These are phyloP conservation scores for Chloropsis cyanopogon DNA, from an alignment of 2,113 vertebrate species.

Conservation along the genomic window DNA sequence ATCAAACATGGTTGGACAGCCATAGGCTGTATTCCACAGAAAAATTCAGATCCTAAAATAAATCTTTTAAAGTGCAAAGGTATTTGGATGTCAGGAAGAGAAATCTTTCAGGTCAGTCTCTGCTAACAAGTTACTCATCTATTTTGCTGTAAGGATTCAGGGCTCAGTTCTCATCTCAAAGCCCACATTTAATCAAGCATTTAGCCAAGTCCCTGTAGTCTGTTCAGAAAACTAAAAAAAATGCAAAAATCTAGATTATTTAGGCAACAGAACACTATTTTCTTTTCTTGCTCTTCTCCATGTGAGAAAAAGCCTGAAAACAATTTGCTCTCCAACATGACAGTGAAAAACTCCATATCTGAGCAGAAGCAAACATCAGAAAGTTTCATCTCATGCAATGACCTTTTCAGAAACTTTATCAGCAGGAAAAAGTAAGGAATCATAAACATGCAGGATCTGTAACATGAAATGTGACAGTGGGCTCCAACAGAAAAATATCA, in stretches of 20 bases:
- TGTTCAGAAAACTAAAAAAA: neutral
- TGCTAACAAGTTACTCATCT: neutral
- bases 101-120: neutral
- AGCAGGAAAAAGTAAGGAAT: neutral
- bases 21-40: neutral
- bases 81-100: neutral
- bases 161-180: neutral
- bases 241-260: neutral
- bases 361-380: neutral
- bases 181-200: neutral
- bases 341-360: neutral
- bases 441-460: neutral
- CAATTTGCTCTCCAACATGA: neutral
- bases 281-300: neutral
- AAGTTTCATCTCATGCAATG: neutral
- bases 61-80: neutral
- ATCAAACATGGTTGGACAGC: neutral
- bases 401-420: neutral
- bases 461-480: neutral
- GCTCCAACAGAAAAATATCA: neutral
- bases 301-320: neutral
- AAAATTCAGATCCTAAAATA: neutral
- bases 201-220: neutral
- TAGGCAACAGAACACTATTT: neutral
- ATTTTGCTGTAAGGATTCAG: neutral